Conservation (phyloP, 2,888 invertebrate species). For the Platypus cylindrus region DNA sequence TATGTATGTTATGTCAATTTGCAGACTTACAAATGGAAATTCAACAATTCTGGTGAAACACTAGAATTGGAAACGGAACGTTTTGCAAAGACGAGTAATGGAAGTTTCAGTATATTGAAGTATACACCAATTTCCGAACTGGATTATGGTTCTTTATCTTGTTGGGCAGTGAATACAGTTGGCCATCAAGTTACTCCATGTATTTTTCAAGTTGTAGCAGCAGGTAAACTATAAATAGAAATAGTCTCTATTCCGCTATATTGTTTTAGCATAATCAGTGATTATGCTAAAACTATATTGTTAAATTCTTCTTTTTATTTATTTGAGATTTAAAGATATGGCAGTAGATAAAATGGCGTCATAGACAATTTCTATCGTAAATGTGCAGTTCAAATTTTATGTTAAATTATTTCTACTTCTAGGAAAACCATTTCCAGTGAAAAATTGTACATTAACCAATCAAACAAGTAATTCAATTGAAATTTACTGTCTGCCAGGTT, state of each 20-base stretch:
- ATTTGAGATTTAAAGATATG: no score
- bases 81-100: constrained; percentile 58
- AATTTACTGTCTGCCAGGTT: constrained; percentile 69
- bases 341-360: no score
- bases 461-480: constrained; percentile 68
- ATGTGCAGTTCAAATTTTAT: no score
- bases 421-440: constrained; percentile 77
- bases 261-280: no score
- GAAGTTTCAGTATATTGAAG: constrained; percentile 57
- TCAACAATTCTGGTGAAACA: constrained; percentile 86
- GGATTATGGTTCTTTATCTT: constrained; percentile 82
- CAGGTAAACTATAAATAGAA: constrained; percentile 47
- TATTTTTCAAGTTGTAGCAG: constrained; percentile 78
- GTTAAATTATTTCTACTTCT: constrained; percentile 13
- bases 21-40: constrained; percentile 77
- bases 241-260: no score
- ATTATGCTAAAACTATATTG: no score
- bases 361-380: no score
- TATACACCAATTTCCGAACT: constrained; percentile 48
- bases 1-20: no score
- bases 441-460: constrained; percentile 75
- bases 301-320: no score
- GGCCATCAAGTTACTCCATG: constrained; percentile 74
- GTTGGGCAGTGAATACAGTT: constrained; percentile 74
- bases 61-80: constrained; percentile 68